Conservation (phyloP, 2,888 invertebrate species). For the Dolomedes plantarius region DNA sequence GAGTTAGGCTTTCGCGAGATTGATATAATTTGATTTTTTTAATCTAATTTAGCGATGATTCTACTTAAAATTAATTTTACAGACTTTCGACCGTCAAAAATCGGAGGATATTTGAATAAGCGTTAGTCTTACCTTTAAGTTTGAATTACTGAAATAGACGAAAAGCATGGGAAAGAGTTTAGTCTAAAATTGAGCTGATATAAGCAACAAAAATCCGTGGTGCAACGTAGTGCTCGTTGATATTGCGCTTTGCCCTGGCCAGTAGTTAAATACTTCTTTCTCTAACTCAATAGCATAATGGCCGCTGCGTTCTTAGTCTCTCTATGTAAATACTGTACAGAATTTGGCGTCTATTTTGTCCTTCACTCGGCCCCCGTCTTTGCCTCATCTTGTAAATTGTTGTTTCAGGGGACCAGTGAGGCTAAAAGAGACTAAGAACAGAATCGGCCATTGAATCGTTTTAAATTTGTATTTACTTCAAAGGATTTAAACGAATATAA, state of each 20-base stretch:
- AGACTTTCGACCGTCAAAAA: too few relatives aligned
- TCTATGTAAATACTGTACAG: constrained; percentile 71
- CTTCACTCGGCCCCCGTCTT: constrained; percentile 41
- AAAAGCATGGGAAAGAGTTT: too few relatives aligned
- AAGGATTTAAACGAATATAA: constrained; percentile 25
- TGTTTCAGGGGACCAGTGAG: constrained; percentile 58
- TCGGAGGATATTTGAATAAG: too few relatives aligned
- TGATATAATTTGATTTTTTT: too few relatives aligned
- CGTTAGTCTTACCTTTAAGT: too few relatives aligned
- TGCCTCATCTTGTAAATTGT: constrained; percentile 71
- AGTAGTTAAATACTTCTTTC: constrained; percentile 8
- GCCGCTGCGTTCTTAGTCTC: not conserved
- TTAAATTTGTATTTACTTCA: not conserved
- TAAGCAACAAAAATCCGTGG: too few relatives aligned
- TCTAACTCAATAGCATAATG: not conserved
- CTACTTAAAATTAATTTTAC: too few relatives aligned
- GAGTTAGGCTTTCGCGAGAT: too few relatives aligned
- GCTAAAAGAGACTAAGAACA: constrained; percentile 30
- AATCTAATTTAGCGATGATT: too few relatives aligned
- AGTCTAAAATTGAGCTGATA: too few relatives aligned
- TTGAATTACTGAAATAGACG: too few relatives aligned
- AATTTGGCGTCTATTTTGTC: constrained; percentile 66
- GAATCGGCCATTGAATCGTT: constrained; percentile 27
- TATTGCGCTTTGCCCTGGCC: not conserved
- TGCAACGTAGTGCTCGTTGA: too few relatives aligned